Conservation (phyloP, 2,888 invertebrate genomes). For the Bellardia bayeri region DNA sequence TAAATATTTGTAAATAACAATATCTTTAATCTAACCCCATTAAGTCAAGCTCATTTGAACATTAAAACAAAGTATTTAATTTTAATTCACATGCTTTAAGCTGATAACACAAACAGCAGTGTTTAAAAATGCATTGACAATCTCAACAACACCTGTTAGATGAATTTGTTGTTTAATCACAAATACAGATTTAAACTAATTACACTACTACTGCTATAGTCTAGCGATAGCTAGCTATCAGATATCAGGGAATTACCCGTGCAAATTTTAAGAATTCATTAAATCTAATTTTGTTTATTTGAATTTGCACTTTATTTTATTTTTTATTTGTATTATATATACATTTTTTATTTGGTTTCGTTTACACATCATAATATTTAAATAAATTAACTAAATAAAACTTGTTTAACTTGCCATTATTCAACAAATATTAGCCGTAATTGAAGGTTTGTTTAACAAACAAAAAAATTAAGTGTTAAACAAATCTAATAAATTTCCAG, state of each 20-base stretch:
- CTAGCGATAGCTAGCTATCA: background rate
- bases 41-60: too few species aligned
- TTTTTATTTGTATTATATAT: conserved; percentile 14
- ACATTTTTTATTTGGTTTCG: background rate
- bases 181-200: background rate
- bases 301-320: background rate
- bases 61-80: too few species aligned
- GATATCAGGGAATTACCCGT: conserved; percentile 9
- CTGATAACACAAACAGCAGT: too few species aligned
- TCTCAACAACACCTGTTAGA: background rate
- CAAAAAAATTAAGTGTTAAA: background rate
- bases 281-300: conserved; percentile 1
- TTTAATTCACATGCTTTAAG: too few species aligned
- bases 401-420: conserved; percentile 35
- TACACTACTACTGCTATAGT: background rate
- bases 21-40: too few species aligned
- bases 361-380: conserved; percentile 5
- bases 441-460: background rate
- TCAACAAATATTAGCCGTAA: background rate
- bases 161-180: background rate
- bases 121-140: background rate
- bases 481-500: background rate
- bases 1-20: too few species aligned
- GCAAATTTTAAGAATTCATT: conserved; percentile 1
- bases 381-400: conserved; percentile 25